Evolutionary conservation across 2,888 invertebrate species (phyloP), one percentile per base, ranked within the genome.

Genomic region (Charanyca ferruginea): DNA sequence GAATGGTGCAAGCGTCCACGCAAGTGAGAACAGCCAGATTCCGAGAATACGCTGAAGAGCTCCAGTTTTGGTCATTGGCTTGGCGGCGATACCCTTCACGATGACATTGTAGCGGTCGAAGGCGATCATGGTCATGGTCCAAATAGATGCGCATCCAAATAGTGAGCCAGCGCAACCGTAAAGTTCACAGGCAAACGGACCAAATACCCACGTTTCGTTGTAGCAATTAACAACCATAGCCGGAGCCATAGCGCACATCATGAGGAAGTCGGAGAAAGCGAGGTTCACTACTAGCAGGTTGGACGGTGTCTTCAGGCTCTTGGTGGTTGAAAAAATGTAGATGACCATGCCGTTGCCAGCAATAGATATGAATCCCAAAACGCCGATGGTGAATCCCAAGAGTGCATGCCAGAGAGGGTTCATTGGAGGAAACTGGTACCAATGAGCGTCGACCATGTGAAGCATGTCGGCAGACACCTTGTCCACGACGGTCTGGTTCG

Each of bases 71-170:
- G 97, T 97, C 96, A 98, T 96, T 41, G 98, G 98, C 85, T 97
- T 97, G 9, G 98, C 98, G 55, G 98, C 97, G 83, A 99, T 96
- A 82, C 98, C 98, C 92, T 98, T 98, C 44, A 99, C 98, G 88
- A 99, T 99, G 67, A 99, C 99, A 90, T 98, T 98, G 96, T 99
- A 99, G 82, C 99, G 97, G 92, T 99, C 99, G 86, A 98, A 96
- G 61, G 99, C 98, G 82, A 99, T 98, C 97, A 98, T 97, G 11
- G 98, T 97, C 98, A 99, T 98, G 32, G 98, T 97, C 98, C 98
- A 98, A 85, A 99, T 99, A 68, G 98, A 99, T 83, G 96, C 96
- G 89, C 98, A 98, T 70, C 99, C 99, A 88, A 98, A 98, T 66
- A 98, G 96, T 45, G 98, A 99, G 38, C 99, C 99, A 58, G 97